These are phyloP conservation scores for Hippocampus kuda DNA, from an alignment of 2,797 vertebrate species.

Conservation along the genomic window DNA sequence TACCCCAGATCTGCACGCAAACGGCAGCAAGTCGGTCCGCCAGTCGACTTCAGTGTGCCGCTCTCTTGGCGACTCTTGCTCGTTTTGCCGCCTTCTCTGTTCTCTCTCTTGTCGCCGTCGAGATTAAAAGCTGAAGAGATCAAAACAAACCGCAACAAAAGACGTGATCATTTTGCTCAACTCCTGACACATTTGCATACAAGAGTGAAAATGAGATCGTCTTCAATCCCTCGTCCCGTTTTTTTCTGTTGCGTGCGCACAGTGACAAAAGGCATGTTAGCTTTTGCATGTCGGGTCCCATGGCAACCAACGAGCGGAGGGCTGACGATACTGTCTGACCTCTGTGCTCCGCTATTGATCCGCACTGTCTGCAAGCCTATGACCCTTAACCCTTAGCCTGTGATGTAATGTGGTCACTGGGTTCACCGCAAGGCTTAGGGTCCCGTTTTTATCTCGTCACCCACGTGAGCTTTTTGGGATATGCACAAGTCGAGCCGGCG, in stretches of 20 bases:
- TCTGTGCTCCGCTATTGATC: constrained; percentile 55
- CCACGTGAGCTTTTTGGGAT: constrained; percentile 1
- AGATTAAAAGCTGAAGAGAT: constrained; percentile 59
- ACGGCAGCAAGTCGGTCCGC: constrained; percentile 62
- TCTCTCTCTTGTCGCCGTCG: constrained; percentile 31
- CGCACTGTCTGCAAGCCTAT: constrained; percentile 55
- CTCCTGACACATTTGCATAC: constrained; percentile 8
- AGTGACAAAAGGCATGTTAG: constrained; percentile 24
- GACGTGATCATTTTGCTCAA: constrained; percentile 50
- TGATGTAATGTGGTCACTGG: constrained; percentile 39
- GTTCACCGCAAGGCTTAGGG: constrained; percentile 19
- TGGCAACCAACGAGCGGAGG: constrained; percentile 50
- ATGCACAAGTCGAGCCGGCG: background rate
- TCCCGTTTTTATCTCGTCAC: background rate
- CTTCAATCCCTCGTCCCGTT: constrained; percentile 10
- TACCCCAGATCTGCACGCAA: constrained; percentile 51
- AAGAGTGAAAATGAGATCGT: constrained; percentile 10
- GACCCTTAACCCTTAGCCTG: constrained; percentile 48
- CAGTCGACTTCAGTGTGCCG: constrained; percentile 58
- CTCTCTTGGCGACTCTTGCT: constrained; percentile 49
- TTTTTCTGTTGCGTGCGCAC: constrained; percentile 7
- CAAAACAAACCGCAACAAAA: constrained; percentile 37
- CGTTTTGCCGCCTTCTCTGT: constrained; percentile 30
- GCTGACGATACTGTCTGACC: constrained; percentile 57
- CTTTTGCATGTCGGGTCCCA: constrained; percentile 48